Conservation (phyloP, 1,140 invertebrate genomes). For the Drosophila gunungcola region DNA sequence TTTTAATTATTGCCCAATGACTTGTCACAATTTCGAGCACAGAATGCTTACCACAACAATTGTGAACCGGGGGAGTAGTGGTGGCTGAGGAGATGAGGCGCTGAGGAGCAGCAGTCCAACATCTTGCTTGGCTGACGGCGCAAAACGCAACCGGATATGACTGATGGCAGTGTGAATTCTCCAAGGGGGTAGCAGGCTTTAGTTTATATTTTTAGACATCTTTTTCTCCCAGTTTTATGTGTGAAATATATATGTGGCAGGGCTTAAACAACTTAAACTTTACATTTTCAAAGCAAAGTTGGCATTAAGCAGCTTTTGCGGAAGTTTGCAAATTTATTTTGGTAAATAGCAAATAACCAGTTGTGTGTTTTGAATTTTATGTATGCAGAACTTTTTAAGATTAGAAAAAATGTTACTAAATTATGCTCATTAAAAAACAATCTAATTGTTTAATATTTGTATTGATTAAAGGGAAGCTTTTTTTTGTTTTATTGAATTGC, state of each 20-base stretch:
- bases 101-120: conserved; percentile 20
- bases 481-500: no score
- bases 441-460: no score
- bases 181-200: conserved; percentile 8
- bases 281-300: not conserved
- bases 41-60: conserved; percentile 42
- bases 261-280: not conserved
- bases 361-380: no score
- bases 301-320: not conserved
- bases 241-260: not conserved
- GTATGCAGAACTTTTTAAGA: no score
- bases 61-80: not conserved
- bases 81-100: not conserved
- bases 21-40: conserved; percentile 71
- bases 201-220: not conserved
- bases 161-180: conserved; percentile 14
- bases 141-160: conserved; percentile 59
- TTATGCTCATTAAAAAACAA: no score
- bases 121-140: conserved; percentile 36
- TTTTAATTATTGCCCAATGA: conserved; percentile 83
- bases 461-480: no score
- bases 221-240: not conserved
- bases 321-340: not conserved
- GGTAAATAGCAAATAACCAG: no score
- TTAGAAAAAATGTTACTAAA: no score